Base-by-base conservation (phyloP, 2,113 vertebrate genomes). In the Plecturocebus donacophilus region DNA sequence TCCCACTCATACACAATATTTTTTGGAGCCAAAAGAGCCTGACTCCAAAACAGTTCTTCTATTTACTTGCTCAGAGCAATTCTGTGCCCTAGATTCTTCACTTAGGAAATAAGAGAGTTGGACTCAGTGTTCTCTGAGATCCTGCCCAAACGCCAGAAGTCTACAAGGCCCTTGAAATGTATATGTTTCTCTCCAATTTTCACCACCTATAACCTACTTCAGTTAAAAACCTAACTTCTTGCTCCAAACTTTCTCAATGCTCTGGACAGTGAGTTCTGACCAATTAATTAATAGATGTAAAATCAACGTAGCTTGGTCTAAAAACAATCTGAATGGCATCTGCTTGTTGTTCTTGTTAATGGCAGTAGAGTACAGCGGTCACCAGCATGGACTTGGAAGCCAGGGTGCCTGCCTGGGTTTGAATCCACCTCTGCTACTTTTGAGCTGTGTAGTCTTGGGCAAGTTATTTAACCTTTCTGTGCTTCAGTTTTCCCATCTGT, bases 41-140 rank as follows among this genome's bases (percentile, higher is more conserved):
- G 42, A 81, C 30, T 94, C 20, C 25, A 30, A 97, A 95, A 86
- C 2, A 85, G 68, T 84, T 92, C 73, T 91, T 93, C 58, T 91
- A 8, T 71, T 95, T 77, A 27, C 52, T 66, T 91, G 87, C 86
- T 77, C 52, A 17, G 6, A 96, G 96, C 76, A 81, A 56, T 56
- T 56, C 19, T 85, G 52, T 88, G 96, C 11, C 71, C 88, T 64
- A 81, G 76, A 94, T 81, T 90, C 77, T 35, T 38, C 35, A 56
- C 7, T 80, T 71, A 76, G 0, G 6, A 77, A 96, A n/a, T 30
- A 56, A 35, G 38, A 71, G 52, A 45, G 30, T 58, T 13, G 85
- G 68, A 58, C 6, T 4, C 9, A 3, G 7, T 64, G 73, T 68
- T 35, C 56, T 73, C 82, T 1, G 25, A 73, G n/a, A 47, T 21